Evolutionary conservation across 1,140 invertebrate genomes (phyloP), one percentile per base, ranked within the genome.

Genomic region (Temnothorax curvispinosus): DNA sequence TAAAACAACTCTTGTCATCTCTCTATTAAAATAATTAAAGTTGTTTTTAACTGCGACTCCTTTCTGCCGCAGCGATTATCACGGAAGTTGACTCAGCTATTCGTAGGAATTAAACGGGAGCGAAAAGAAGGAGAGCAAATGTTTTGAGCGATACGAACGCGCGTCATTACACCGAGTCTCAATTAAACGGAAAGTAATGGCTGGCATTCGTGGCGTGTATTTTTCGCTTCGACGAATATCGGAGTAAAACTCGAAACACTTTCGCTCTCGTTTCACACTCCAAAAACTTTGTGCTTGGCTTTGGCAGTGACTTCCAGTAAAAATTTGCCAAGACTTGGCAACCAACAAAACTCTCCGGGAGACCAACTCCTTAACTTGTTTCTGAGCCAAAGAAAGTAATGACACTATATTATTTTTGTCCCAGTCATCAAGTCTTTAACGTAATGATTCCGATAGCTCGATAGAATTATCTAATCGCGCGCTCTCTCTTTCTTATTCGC

Each of bases 1-100:
- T 75, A 38, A 75, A 74, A 50, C 69, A 84, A 74, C 69, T 75
- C 69, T 60, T 47, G 69, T 56, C 80, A 47, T 84, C 69, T 60
- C 80, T 75, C 80, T 84, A 84, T 84, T 84, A 84, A 84, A 84
- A 84, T 84, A 74, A 82, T 82, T 74, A 82, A 84, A 84, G 52
- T 84, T 84, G 80, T 84, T 84, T 84, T 84, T 84, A 84, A 75
- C 80, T 35, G 67, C 41, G 76, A 13, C n/a, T 54, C 62, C 80
- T 32, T 71, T 56, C 65, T 38, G 38, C 6, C 56, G 41, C 54
- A n/a, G 52, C 67, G 18, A 18, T 74, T 81, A 81, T 81, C 67
- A 15, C 8, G 69, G 13, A 62, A 62, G 69, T 84, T 84, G 69
- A 75, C 32, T 75, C 69, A 75, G 72, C 69, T 75, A 60, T 84